Conservation (phyloP, 2,888 invertebrate species). For the Corbicula japonica region DNA sequence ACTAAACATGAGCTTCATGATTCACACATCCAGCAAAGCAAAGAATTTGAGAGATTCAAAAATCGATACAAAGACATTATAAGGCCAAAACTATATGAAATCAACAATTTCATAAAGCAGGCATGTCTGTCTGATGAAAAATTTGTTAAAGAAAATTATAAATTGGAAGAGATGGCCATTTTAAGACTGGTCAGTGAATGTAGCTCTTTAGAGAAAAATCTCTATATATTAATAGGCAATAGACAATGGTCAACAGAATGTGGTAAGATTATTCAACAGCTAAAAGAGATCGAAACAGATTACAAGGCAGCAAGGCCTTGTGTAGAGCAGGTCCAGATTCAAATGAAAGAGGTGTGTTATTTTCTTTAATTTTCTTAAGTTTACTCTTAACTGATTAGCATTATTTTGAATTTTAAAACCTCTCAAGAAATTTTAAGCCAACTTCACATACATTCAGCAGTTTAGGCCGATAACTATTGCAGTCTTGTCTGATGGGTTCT, state of each 20-base stretch:
- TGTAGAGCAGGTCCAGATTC: constrained; percentile 18
- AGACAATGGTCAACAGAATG: constrained; percentile 25
- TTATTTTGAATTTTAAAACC: background rate
- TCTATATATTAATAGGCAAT: constrained; percentile 20
- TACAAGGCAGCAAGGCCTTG: constrained; percentile 32
- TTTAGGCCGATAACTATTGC: background rate
- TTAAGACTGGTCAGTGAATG: constrained; percentile 11
- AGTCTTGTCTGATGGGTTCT: background rate
- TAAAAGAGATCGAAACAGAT: constrained; percentile 32
- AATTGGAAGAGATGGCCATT: constrained; percentile 26
- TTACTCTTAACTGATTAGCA: background rate
- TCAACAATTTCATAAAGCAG: too few species aligned
- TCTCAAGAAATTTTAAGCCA: background rate
- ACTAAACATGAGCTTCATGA: too few species aligned
- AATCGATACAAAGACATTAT: too few species aligned
- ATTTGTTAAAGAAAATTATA: constrained; percentile 32
- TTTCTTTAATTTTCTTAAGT: background rate
- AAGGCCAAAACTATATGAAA: too few species aligned
- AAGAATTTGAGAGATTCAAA: too few species aligned
- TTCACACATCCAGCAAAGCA: too few species aligned
- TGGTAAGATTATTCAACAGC: constrained; percentile 18
- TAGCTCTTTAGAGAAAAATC: constrained; percentile 21
- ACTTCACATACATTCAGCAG: background rate
- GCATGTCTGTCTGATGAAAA: constrained; percentile 23
- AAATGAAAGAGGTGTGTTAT: constrained; percentile 27